Evolutionary conservation across 2,888 invertebrate genomes (phyloP).

Genomic region (Autographa pulchrina): DNA sequence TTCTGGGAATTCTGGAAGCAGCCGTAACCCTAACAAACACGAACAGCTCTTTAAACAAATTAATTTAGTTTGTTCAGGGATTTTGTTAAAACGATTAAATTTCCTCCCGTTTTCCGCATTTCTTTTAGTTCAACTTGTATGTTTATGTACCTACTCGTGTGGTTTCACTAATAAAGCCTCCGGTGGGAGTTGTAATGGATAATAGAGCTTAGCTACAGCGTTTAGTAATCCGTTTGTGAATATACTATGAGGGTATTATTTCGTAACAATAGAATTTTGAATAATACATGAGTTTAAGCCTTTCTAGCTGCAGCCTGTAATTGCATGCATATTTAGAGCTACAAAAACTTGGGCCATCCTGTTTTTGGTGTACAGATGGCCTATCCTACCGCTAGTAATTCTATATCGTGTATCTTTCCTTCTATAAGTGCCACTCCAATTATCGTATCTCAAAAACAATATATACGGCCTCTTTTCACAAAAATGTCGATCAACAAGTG

Average conservation of each 20-base stretch:
- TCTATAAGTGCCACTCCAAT: too few relatives aligned
- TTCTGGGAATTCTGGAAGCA: slow-evolving; percentile 16
- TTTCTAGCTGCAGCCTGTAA: background rate
- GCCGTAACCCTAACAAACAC: background rate
- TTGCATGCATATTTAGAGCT: background rate
- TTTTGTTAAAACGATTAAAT: slow-evolving; percentile 36
- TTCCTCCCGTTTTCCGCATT: background rate
- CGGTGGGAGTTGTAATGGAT: slow-evolving; percentile 21
- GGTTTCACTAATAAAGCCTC: slow-evolving; percentile 8
- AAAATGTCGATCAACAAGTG: slow-evolving; percentile 11
- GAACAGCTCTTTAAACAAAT: slow-evolving; percentile 13
- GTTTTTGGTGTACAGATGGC: background rate
- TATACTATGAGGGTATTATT: background rate
- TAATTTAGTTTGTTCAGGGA: slow-evolving; percentile 14
- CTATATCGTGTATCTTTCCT: too few relatives aligned
- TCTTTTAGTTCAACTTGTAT: slow-evolving; percentile 12
- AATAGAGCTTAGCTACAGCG: slow-evolving; percentile 7
- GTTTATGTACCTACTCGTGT: slow-evolving; percentile 8
- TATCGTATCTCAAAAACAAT: background rate
- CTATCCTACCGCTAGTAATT: too few relatives aligned
- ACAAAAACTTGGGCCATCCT: background rate
- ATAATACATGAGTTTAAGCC: background rate
- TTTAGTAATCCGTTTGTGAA: background rate
- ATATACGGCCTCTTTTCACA: background rate
- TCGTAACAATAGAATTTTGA: background rate